Conservation (phyloP, 1,140 invertebrate species). For the Sitodiplosis mosellana region DNA sequence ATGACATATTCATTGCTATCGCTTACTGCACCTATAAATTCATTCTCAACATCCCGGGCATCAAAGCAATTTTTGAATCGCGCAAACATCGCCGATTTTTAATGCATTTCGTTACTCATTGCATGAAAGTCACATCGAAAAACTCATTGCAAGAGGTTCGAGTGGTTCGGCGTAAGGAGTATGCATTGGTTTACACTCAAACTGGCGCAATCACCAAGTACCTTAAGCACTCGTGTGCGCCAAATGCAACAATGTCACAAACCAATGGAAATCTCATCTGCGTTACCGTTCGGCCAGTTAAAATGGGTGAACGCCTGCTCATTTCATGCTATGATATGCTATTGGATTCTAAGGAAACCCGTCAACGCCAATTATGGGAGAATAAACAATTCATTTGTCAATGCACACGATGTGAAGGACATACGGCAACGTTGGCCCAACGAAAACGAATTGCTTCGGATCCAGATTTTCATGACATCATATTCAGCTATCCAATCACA, state of each 20-base stretch:
- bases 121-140: background rate
- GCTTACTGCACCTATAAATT: conserved; percentile 12
- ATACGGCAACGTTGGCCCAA: background rate
- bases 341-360: background rate
- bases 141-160: no score
- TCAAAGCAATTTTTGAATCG: background rate
- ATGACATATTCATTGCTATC: background rate
- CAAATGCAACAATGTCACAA: background rate
- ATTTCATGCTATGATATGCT: no score
- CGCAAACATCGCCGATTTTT: background rate
- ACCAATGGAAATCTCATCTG: no score
- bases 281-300: no score
- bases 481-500: background rate
- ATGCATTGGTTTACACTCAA: background rate
- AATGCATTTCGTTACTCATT: background rate
- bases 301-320: no score
- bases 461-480: background rate
- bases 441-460: background rate
- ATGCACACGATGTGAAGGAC: background rate
- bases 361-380: background rate
- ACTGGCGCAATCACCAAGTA: background rate
- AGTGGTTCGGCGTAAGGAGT: no score
- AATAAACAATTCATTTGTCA: background rate
- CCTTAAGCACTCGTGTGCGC: conserved; percentile 19
- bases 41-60: conserved; percentile 19